Percentiles rank a stretch among this genome's conserved stretches.
Evolutionary conservation across 2,888 invertebrate genomes (phyloP).

Genomic region (Clunio marinus): DNA sequence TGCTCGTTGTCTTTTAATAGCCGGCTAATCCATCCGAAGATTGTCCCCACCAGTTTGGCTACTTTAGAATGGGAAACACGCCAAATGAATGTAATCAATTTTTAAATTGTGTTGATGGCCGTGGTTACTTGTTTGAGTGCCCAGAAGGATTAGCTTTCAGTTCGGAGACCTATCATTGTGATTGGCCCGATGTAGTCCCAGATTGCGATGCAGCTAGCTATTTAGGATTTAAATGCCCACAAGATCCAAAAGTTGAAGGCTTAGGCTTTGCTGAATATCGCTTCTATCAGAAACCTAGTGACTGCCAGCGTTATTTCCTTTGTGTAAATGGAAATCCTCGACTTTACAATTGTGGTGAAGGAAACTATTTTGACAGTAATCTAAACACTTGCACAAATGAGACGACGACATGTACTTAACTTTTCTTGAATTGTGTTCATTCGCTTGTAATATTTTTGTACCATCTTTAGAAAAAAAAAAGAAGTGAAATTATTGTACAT

Average conservation of each 20-base stretch:
- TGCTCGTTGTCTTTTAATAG: conserved; percentile 35
- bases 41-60: conserved; percentile 80
- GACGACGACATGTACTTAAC: conserved; percentile 27
- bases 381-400: conserved; percentile 29
- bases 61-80: conserved; percentile 66
- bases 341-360: conserved; percentile 69
- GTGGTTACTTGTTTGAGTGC: conserved; percentile 62
- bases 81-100: conserved; percentile 68
- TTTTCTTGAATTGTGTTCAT: not conserved
- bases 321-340: conserved; percentile 72
- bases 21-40: conserved; percentile 67
- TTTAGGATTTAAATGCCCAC: conserved; percentile 76
- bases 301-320: conserved; percentile 75
- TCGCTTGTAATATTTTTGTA: not conserved
- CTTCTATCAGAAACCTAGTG: conserved; percentile 54
- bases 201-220: conserved; percentile 75
- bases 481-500: not conserved
- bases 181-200: conserved; percentile 81
- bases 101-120: conserved; percentile 74
- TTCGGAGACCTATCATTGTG: conserved; percentile 68
- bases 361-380: conserved; percentile 64
- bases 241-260: conserved; percentile 51
- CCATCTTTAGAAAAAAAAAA: not conserved
- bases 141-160: conserved; percentile 81
- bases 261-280: conserved; percentile 53